Conservation (phyloP, 37 sponge, comb jelly and placozoan species). For the Mnemiopsis leidyi region DNA sequence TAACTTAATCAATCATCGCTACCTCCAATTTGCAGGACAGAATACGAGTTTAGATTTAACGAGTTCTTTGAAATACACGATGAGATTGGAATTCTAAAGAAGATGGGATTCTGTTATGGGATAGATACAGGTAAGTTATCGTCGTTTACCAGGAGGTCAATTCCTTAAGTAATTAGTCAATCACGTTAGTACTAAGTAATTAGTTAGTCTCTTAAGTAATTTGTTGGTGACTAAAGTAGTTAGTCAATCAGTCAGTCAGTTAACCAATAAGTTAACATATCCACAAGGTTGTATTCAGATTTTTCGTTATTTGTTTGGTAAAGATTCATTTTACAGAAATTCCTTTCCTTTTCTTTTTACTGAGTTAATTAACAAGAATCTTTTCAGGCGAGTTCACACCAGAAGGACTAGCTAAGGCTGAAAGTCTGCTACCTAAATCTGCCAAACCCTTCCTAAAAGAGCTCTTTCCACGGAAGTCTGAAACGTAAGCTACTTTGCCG, state of each 20-base stretch:
- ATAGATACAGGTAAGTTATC: slow-evolving; percentile 74
- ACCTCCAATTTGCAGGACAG: slow-evolving; percentile 72
- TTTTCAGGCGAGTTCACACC: neutral
- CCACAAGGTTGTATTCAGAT: too few species aligned
- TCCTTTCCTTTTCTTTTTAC: too few species aligned
- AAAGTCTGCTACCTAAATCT: slow-evolving; percentile 16
- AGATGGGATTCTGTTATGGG: slow-evolving; percentile 85
- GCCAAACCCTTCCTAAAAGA: slow-evolving; percentile 17
- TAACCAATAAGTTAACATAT: too few species aligned
- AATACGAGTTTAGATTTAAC: slow-evolving; percentile 92
- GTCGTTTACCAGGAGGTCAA: too few species aligned
- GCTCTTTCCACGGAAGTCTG: slow-evolving; percentile 1
- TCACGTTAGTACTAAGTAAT: too few species aligned
- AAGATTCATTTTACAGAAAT: too few species aligned
- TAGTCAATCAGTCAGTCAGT: too few species aligned
- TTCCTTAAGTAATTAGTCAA: too few species aligned
- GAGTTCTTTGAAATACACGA: slow-evolving; percentile 87
- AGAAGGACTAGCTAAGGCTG: slow-evolving; percentile 9
- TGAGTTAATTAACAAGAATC: neutral
- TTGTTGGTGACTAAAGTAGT: too few species aligned
- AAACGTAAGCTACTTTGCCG: neutral
- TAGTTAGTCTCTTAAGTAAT: too few species aligned
- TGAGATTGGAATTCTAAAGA: slow-evolving; percentile 87
- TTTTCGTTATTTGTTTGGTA: too few species aligned
- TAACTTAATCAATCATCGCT: too few species aligned